Percentiles rank a stretch among this genome's conserved stretches.
phyloP scores from a whole-genome alignment of 1,140 invertebrate species.

The Gryllus bimaculatus region DNA sequence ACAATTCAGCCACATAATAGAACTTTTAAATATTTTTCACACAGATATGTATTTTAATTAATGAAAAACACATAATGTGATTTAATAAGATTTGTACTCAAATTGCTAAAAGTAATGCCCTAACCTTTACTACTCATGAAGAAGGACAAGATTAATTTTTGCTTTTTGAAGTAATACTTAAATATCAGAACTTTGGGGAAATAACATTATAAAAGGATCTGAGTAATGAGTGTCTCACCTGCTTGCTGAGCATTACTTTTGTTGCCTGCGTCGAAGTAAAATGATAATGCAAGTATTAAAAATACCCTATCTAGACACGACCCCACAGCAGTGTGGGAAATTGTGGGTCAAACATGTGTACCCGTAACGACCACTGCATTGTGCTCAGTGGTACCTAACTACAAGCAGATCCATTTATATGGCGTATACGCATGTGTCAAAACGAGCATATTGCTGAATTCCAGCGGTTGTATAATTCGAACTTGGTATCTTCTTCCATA shows the following conservation, averaged over 20 bases:
- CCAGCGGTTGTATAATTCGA: conserved; percentile 3
- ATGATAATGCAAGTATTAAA: not conserved
- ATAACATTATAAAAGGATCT: conserved; percentile 10
- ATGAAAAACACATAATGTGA: no score
- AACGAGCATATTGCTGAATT: conserved; percentile 8
- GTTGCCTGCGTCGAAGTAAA: conserved; percentile 8
- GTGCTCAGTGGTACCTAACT: conserved; percentile 39
- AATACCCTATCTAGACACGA: not conserved
- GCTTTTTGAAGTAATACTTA: not conserved
- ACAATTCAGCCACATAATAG: no score
- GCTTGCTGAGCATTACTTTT: conserved; percentile 18
- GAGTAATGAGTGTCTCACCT: conserved; percentile 18
- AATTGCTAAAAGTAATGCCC: no score
- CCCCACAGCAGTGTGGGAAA: not conserved
- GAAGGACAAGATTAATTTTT: not conserved
- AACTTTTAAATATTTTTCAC: no score
- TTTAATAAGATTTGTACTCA: no score
- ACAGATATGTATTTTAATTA: no score
- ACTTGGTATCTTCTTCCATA: conserved; percentile 11
- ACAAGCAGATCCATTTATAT: conserved; percentile 15
- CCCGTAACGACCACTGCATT: conserved; percentile 38
- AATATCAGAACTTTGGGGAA: conserved; percentile 2
- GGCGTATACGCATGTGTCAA: not conserved
- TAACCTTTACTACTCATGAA: no score
- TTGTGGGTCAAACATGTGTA: not conserved